Conservation (phyloP, 1,140 invertebrate species). For the Eubasilissa regina region DNA sequence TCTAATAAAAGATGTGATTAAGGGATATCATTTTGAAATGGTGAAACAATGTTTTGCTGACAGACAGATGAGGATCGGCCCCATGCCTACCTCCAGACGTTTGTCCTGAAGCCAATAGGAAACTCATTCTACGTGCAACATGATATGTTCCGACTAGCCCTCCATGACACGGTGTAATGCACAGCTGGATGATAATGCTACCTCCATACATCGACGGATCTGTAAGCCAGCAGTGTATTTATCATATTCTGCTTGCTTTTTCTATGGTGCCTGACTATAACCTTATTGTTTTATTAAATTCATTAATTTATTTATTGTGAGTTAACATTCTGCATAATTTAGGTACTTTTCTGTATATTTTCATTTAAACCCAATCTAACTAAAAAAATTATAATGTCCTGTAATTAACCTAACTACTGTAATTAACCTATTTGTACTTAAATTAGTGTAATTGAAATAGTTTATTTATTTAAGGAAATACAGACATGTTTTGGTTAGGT, state of each 20-base stretch:
- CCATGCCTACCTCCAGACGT: conserved; percentile 92
- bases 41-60: conserved; percentile 59
- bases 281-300: conserved; percentile 17
- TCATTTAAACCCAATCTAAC: conserved; percentile 25
- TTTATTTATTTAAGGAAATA: too few species aligned
- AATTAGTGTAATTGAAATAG: too few species aligned
- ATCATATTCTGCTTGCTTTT: conserved; percentile 47
- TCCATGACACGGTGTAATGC: conserved; percentile 78
- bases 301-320: conserved; percentile 1
- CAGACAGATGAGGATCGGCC: conserved; percentile 94
- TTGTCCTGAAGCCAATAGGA: conserved; percentile 90
- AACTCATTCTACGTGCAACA: conserved; percentile 92
- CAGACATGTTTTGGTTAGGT: too few species aligned
- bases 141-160: conserved; percentile 90
- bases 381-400: too few species aligned
- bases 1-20: neutral
- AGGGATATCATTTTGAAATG: conserved; percentile 28
- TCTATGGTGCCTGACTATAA: conserved; percentile 8
- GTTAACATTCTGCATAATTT: neutral
- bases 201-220: conserved; percentile 33
- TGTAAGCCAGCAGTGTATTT: conserved; percentile 50
- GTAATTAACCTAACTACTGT: too few species aligned
- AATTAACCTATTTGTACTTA: too few species aligned
- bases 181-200: conserved; percentile 4
- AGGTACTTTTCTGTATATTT: neutral